Evolutionary conservation across 2,113 vertebrate genomes (phyloP).

Genomic region (Microcebus jonahi): DNA sequence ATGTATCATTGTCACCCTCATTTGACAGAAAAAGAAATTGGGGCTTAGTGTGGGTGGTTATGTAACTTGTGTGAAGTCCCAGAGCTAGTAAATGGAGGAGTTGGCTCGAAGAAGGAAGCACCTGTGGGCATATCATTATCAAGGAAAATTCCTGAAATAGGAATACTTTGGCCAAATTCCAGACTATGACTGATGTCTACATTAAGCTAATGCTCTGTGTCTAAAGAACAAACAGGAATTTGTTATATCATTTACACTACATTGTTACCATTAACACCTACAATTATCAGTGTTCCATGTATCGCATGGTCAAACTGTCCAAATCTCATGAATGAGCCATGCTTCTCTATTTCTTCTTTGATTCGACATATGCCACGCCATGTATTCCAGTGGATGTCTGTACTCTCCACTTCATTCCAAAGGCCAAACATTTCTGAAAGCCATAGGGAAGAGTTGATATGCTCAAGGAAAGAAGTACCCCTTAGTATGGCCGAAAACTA

Average conservation of each 20-base stretch:
- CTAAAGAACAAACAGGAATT: neutral
- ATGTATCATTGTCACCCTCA: neutral
- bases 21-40: neutral
- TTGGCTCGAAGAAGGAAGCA: neutral
- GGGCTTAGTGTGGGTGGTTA: neutral
- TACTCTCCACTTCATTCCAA: neutral
- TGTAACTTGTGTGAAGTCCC: neutral
- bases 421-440: neutral
- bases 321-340: neutral
- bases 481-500: neutral
- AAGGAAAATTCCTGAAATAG: neutral
- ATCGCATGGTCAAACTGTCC: fast-evolving
- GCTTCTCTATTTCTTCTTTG: neutral
- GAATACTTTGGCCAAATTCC: neutral
- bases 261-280: neutral
- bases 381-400: neutral
- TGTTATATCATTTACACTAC: neutral
- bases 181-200: neutral
- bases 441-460: neutral
- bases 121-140: neutral
- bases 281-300: neutral
- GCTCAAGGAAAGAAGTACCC: neutral
- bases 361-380: neutral
- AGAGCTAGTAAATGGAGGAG: neutral
- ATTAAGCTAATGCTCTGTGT: neutral